Evolutionary conservation across 2,113 vertebrate species (phyloP), one percentile per base, ranked within the genome.

Genomic region (Larimichthys crocea): DNA sequence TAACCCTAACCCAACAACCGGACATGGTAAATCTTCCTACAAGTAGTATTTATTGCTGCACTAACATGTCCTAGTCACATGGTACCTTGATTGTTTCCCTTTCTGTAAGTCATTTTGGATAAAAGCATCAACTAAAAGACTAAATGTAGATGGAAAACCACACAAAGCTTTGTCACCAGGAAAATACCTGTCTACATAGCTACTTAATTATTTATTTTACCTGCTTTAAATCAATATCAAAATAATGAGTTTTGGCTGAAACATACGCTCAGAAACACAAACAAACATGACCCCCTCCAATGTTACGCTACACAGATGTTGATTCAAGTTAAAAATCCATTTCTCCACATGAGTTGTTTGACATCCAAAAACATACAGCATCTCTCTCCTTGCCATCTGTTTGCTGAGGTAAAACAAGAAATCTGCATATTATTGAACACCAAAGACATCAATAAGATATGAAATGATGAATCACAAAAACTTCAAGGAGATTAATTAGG

Each of bases 401-500:
- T 64, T 79, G 66, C 67, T 49, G 75, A 82, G 61, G 86, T 87
- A 84, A 88, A 87, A 82, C 76, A 86, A 74, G 64, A 72, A 89
- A 82, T 86, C 78, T 86, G 64, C 87, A 89, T 86, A 70, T 78
- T 70, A 86, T 70, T 85, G 89, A 92, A 89, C 70, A 80, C 75
- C 81, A 78, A 74, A 74, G 74, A 86, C 91, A 84, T 91, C 80
- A 90, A 82, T 82, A 65, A 59, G 84, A 86, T 78, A 64, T 80
- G 67, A 83, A 89, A 90, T 63, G 84, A 87, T 87, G 76, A 90
- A 77, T 84, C 84, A 83, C 61, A 76, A 79, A 88, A 86, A 81
- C 84, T 84, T 91, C 86, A 86, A 83, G 83, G 71, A 88, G 84
- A 90, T 92, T 90, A 92, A 92, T 90, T 89, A 88, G 81, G 71